A percentile compares a stretch with the other conserved stretches of the same genome.
Evolutionary conservation across 1,140 invertebrate genomes (phyloP).

Genomic region (Coelopa frigida): DNA sequence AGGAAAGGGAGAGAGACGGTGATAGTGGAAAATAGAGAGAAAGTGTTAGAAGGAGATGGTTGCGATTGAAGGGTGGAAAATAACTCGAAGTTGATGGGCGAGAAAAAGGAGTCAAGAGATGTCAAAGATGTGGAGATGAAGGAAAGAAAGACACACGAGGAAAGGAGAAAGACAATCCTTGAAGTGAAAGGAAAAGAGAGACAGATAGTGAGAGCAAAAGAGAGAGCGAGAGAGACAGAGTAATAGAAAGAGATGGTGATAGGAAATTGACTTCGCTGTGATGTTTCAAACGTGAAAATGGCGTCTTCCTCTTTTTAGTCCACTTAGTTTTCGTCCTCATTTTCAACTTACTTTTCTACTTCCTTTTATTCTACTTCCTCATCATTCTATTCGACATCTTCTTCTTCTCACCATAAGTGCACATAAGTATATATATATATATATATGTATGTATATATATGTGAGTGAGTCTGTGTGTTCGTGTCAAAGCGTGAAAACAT

Average conservation of each 20-base stretch:
- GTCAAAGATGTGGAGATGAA: neutral
- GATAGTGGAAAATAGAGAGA: neutral
- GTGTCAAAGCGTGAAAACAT: too few species aligned
- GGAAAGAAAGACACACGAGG: neutral
- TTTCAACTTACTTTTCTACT: too few species aligned
- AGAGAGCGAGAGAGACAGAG: neutral
- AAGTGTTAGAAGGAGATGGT: neutral
- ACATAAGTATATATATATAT: too few species aligned
- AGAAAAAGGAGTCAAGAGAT: neutral
- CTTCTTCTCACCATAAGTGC: too few species aligned
- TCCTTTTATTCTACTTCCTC: too few species aligned
- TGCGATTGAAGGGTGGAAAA: neutral
- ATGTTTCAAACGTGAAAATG: too few species aligned
- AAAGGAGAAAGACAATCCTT: neutral
- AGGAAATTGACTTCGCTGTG: neutral
- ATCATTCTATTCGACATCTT: too few species aligned
- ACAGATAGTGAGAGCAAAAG: neutral
- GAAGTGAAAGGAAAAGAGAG: neutral
- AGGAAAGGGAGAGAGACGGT: neutral
- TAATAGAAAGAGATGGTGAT: neutral
- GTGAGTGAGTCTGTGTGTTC: too few species aligned
- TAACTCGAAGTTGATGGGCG: neutral
- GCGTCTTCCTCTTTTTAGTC: too few species aligned
- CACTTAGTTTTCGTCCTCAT: too few species aligned
- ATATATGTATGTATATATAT: too few species aligned